Evolutionary conservation across 2,113 vertebrate species (phyloP).

Genomic region (Tragelaphus buxtoni): DNA sequence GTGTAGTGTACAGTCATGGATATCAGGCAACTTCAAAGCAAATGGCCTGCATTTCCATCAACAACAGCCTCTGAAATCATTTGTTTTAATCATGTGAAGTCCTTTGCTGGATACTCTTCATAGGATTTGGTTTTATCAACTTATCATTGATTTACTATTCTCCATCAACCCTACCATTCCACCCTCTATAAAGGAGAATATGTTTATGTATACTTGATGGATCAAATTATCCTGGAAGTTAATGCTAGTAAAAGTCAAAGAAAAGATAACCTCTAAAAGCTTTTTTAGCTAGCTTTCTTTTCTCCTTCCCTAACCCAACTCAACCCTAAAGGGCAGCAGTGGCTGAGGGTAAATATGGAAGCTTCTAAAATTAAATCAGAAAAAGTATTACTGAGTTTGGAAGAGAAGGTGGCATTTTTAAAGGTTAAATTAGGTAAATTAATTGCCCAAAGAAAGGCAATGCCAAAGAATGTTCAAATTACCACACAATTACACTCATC

Average conservation of each 20-base stretch:
- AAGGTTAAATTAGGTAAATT: conserved; percentile 78
- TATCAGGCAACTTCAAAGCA: background rate
- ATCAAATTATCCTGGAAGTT: background rate
- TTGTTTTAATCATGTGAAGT: background rate
- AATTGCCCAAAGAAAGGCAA: conserved; percentile 60
- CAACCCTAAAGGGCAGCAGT: conserved; percentile 45
- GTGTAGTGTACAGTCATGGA: fast-evolving
- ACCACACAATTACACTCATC: background rate
- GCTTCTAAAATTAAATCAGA: conserved; percentile 60
- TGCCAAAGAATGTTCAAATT: background rate
- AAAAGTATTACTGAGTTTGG: conserved; percentile 67
- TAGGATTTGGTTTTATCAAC: conserved; percentile 22
- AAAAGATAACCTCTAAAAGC: background rate
- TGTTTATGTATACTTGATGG: background rate
- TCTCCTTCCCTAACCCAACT: background rate
- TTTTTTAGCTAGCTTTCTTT: background rate
- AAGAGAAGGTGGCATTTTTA: conserved; percentile 71
- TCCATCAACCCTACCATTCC: background rate
- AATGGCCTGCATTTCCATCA: background rate
- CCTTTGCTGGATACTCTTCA: background rate
- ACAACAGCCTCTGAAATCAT: background rate
- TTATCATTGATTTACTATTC: background rate
- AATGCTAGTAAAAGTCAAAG: background rate
- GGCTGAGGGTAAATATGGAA: conserved; percentile 35
- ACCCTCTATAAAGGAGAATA: background rate